A percentile compares a stretch with the other conserved stretches of the same genome.
Evolutionary conservation across 2,113 vertebrate species (phyloP).

Genomic region (Crotophaga sulcirostris): DNA sequence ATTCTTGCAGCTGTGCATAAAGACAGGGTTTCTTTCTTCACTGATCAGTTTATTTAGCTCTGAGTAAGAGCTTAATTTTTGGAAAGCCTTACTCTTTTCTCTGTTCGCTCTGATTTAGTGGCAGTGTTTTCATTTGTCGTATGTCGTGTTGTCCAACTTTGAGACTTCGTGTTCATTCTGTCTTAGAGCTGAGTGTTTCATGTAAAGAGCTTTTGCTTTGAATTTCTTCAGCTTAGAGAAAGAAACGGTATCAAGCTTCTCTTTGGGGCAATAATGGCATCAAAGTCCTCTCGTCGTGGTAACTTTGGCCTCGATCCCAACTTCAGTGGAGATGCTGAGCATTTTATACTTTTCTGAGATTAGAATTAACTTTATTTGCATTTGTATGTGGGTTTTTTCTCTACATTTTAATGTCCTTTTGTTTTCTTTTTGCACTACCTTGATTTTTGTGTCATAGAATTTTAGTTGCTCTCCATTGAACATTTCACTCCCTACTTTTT

Average conservation of each 20-base stretch:
- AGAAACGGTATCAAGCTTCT: background rate
- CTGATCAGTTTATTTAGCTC: background rate
- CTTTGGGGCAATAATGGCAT: background rate
- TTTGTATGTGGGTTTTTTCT: background rate
- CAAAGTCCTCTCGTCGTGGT: background rate
- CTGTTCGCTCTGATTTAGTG: background rate
- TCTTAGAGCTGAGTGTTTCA: background rate
- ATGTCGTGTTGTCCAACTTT: background rate
- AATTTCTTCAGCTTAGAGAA: background rate
- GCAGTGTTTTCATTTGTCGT: slow-evolving; percentile 12
- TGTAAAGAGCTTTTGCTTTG: background rate
- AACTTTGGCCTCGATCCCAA: background rate
- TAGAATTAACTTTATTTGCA: background rate
- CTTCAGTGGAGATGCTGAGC: background rate
- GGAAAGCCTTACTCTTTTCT: background rate
- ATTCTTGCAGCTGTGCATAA: no score
- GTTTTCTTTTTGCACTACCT: background rate
- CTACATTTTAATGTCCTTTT: background rate
- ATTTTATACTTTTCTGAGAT: background rate
- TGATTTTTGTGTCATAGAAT: background rate
- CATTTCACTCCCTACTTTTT: background rate
- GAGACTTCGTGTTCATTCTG: background rate
- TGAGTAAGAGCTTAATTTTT: background rate
- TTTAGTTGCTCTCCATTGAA: background rate
- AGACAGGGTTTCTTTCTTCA: no score